A percentile compares a stretch with the other conserved stretches of the same genome.
Evolutionary conservation across 1,140 invertebrate species (phyloP).

Genomic region (Pseudomyrmex concolor): DNA sequence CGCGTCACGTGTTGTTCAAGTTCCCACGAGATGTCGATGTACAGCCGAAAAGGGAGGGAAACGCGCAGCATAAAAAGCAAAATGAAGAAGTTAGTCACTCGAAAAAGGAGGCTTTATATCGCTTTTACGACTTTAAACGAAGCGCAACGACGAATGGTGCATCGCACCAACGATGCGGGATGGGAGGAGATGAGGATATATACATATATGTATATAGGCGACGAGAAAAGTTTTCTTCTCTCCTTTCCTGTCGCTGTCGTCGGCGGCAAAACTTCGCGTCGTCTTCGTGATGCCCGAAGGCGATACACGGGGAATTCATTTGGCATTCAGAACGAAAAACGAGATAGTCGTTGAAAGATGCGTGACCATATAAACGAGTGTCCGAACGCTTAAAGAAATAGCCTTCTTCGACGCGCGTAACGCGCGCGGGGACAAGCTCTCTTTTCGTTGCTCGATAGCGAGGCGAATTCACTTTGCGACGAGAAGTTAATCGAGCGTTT

Average conservation of each 20-base stretch:
- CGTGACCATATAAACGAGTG: conserved; percentile 36
- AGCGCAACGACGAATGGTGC: conserved; percentile 49
- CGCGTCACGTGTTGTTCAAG: conserved; percentile 11
- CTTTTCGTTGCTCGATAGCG: neutral
- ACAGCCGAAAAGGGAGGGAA: neutral
- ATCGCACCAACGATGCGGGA: conserved; percentile 3
- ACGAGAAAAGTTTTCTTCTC: conserved; percentile 35
- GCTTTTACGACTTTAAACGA: conserved; percentile 71
- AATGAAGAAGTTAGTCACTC: conserved; percentile 68
- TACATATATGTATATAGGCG: neutral
- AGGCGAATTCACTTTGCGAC: neutral
- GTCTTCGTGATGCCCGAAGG: conserved; percentile 23
- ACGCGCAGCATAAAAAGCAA: conserved; percentile 43
- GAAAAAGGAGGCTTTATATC: conserved; percentile 69
- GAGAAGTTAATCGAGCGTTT: conserved; percentile 31
- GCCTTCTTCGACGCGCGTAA: neutral
- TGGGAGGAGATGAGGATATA: neutral
- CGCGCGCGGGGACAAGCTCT: neutral
- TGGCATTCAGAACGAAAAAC: conserved; percentile 41
- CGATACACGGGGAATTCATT: conserved; percentile 47
- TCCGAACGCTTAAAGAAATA: conserved; percentile 51
- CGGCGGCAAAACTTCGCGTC: conserved; percentile 12
- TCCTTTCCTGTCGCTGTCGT: conserved; percentile 14
- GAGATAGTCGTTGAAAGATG: conserved; percentile 37
- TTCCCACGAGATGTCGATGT: conserved; percentile 18